Evolutionary conservation across 1,140 invertebrate species (phyloP), one percentile per base, ranked within the genome.

Genomic region (Drosophila prosaltans): DNA sequence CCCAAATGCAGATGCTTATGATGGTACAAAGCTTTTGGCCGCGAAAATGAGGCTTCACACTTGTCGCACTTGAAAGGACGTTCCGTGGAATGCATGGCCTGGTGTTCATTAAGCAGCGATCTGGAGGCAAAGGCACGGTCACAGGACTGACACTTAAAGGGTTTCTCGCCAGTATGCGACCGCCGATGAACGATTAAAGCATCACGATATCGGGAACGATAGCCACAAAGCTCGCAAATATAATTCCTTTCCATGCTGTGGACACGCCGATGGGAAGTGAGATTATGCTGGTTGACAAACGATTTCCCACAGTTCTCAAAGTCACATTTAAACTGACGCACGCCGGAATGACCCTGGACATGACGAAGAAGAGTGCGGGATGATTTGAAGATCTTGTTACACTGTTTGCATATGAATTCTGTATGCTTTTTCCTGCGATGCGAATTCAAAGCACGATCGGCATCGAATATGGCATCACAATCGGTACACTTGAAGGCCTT

Each of bases 81-180:
- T 91, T 97, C 96, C 16, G 96, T 97, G 1, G 96, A 97, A 92
- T 98, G 97, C 2, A 95, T 95, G 3, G 96, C 96, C 92, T 97
- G 96, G 36, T 91, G 91, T 4, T 91, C 91, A 21, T 74, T 81
- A 2, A 91, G 65, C 9, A 91, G 59, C 0, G 90, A 88, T 32
- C 88, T 88, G 5, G 90, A 91, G 1, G 86, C 86, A 43, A 91
- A 91, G 16, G 81, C 69, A 1, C 80, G 80, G 0, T 64, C 61
- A 21, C 90, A 91, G 16, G 69, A 77, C 41, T 67, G 61, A 24
- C 90, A 91, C 21, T 76, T 67, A 88, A 97, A 97, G 0, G 99
- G 99, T 92, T 99, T 99, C 92, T 99, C 99, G 0, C 98, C 97
- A 2, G 97, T 98, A 92, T 99, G 98, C 1, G 98, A 98, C 32